Evolutionary conservation across 2,888 invertebrate species (phyloP).

Genomic region (Drosophila stalkeri): DNA sequence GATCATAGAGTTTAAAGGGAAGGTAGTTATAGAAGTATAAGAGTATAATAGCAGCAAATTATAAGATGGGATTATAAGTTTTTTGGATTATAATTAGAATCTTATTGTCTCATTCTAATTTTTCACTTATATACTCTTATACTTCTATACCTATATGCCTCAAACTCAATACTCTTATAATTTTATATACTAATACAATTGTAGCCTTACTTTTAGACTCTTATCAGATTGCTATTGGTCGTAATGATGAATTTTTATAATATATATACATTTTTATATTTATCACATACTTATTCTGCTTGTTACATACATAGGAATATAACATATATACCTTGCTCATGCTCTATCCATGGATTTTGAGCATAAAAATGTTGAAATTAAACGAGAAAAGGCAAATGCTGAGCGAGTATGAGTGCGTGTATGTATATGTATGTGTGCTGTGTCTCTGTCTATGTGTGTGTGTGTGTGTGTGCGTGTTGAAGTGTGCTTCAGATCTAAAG

Average conservation of each 20-base stretch:
- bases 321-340: background rate
- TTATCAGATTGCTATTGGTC: background rate
- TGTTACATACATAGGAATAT: background rate
- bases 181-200: too few species aligned
- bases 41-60: too few species aligned
- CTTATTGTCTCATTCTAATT: too few species aligned
- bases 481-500: constrained; percentile 57
- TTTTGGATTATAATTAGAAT: too few species aligned
- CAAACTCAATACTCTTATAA: background rate
- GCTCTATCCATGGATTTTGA: background rate
- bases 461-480: constrained; percentile 51
- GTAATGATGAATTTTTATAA: background rate
- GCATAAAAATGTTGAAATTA: constrained; percentile 74
- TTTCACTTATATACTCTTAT: background rate
- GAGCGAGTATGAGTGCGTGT: constrained; percentile 5
- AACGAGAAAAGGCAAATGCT: constrained; percentile 70
- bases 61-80: too few species aligned
- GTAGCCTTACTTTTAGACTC: background rate
- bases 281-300: background rate
- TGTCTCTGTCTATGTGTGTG: too few species aligned
- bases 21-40: too few species aligned
- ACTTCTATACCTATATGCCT: background rate
- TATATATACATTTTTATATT: background rate
- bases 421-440: constrained; percentile 1
- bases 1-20: too few species aligned